These are phyloP conservation scores for Megaceryle torquata DNA, from an alignment of 2,113 vertebrate species.

Conservation along the genomic window DNA sequence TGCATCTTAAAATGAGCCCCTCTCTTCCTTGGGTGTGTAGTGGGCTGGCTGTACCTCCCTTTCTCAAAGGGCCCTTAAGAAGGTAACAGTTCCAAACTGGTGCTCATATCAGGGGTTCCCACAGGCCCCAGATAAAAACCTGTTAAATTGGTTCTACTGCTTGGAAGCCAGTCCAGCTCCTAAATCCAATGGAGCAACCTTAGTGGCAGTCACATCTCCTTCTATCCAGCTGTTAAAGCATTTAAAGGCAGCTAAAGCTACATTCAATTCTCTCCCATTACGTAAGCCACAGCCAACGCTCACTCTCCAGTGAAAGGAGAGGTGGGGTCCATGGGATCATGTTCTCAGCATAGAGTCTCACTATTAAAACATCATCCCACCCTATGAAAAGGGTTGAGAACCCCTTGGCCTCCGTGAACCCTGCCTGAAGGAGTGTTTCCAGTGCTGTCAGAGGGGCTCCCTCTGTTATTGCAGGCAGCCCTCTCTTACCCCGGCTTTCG, in stretches of 20 bases:
- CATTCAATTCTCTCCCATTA: neutral
- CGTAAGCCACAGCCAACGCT: neutral
- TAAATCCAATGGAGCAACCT: neutral
- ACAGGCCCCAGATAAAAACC: neutral
- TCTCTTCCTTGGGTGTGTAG: rapidly evolving
- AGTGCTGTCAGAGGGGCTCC: neutral
- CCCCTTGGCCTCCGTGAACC: constrained; percentile 1
- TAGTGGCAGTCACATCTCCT: neutral
- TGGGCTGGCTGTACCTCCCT: neutral
- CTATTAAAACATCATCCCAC: neutral
- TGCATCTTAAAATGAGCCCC: neutral
- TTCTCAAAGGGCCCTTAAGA: neutral
- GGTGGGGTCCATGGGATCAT: constrained; percentile 48
- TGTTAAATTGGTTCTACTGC: neutral
- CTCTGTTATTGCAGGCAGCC: constrained; percentile 44
- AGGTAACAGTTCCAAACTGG: neutral
- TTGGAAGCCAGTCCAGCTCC: neutral
- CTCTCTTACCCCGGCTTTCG: neutral
- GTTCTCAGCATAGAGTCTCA: neutral
- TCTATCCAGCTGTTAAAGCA: constrained; percentile 17
- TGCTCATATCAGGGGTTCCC: neutral
- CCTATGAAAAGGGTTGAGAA: neutral
- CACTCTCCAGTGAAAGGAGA: neutral
- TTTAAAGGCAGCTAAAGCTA: neutral
- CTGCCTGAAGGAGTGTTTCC: neutral